Percentiles rank a stretch among this genome's conserved stretches.
Conservation (phyloP, 2,113 vertebrate genomes). For the Tursiops truncatus region DNA sequence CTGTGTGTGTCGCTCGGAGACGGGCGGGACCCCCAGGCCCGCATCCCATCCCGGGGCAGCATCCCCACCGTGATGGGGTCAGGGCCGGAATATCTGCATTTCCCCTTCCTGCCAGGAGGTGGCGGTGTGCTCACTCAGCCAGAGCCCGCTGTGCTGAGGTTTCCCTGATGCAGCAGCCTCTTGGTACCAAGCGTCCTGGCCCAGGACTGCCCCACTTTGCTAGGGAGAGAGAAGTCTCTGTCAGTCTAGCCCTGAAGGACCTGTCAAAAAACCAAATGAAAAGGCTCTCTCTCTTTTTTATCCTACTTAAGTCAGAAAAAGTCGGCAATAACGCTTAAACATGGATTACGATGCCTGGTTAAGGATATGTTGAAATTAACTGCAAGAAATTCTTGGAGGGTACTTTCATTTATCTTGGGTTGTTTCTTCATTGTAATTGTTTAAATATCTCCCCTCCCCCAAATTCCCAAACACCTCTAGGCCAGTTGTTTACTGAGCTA, state of each 20-base stretch:
- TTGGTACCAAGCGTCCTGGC: no score
- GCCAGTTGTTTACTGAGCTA: background rate
- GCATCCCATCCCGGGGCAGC: accelerated
- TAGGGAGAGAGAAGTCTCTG: background rate
- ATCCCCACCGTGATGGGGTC: accelerated
- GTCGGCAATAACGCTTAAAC: background rate
- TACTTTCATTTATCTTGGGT: background rate
- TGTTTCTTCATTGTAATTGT: background rate
- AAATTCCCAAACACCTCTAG: background rate
- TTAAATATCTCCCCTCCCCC: background rate
- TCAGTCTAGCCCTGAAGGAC: background rate
- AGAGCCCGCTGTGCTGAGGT: accelerated
- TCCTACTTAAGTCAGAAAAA: background rate
- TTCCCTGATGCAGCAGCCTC: background rate
- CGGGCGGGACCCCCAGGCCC: background rate
- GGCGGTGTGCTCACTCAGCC: background rate
- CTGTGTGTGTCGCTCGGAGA: background rate
- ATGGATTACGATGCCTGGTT: background rate
- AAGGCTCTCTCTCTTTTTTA: background rate
- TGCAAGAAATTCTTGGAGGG: background rate
- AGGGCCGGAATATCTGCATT: background rate
- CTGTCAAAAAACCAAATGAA: background rate
- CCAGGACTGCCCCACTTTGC: background rate
- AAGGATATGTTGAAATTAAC: background rate
- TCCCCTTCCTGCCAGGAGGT: background rate